These are phyloP conservation scores for Rhadina sibilatrix DNA, from an alignment of 2,113 vertebrate species.

Conservation along the genomic window DNA sequence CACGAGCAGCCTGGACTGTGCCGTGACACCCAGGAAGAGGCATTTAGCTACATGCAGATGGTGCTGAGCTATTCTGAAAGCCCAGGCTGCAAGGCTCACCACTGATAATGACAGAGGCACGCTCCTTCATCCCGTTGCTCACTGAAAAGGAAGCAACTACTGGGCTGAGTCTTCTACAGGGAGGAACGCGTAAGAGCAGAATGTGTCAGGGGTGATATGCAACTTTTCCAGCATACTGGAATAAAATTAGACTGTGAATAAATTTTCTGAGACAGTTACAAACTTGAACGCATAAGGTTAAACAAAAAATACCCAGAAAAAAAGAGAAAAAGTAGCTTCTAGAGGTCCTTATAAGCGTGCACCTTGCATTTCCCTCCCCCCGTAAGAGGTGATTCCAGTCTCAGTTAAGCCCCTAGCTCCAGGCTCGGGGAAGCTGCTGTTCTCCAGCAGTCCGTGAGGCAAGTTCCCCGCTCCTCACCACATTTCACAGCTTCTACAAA, in stretches of 20 bases:
- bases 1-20: neutral
- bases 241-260: neutral
- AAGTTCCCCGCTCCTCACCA: neutral
- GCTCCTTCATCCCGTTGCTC: neutral
- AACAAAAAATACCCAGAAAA: neutral
- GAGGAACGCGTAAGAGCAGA: neutral
- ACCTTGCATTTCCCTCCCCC: neutral
- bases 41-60: neutral
- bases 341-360: fast-evolving
- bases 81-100: neutral
- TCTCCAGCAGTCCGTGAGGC: neutral
- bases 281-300: neutral
- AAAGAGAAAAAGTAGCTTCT: neutral
- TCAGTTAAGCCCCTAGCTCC: neutral
- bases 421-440: neutral
- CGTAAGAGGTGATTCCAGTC: neutral
- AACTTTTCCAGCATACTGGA: slow-evolving; percentile 26
- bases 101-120: neutral
- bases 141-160: neutral
- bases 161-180: neutral
- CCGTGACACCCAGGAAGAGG: neutral
- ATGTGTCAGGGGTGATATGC: neutral
- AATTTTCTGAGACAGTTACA: neutral
- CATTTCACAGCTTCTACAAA: neutral
- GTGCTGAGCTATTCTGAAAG: neutral